These are phyloP conservation scores for Lepidurus packardi DNA, from an alignment of 1,140 invertebrate species.

Conservation along the genomic window DNA sequence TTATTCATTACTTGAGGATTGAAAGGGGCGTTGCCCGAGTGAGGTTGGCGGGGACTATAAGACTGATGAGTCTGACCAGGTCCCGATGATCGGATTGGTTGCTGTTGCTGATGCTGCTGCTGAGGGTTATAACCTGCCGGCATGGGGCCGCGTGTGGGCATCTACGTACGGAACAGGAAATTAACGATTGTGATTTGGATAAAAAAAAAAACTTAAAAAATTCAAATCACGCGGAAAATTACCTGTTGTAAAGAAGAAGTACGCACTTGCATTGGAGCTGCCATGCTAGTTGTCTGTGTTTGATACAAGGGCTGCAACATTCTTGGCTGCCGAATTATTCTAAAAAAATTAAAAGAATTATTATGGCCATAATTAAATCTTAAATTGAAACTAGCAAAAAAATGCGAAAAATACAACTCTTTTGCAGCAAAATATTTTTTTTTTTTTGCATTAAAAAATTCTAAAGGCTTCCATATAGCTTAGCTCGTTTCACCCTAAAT, in stretches of 20 bases:
- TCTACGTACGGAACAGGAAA: neutral
- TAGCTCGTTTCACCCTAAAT: no score
- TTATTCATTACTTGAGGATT: neutral
- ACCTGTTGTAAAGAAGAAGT: neutral
- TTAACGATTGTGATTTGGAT: no score
- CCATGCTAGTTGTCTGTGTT: neutral
- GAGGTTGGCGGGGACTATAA: slow-evolving; percentile 34
- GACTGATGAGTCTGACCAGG: slow-evolving; percentile 29
- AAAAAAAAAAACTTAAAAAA: no score
- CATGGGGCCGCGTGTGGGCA: slow-evolving; percentile 31
- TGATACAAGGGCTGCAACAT: slow-evolving; percentile 11
- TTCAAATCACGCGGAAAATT: neutral
- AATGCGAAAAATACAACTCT: no score
- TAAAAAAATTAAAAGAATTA: neutral
- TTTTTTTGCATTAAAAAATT: no score
- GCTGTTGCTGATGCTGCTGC: slow-evolving; percentile 39
- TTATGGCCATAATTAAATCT: neutral
- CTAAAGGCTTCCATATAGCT: no score
- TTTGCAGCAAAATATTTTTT: no score
- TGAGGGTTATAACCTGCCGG: slow-evolving; percentile 39
- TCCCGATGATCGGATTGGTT: slow-evolving; percentile 35
- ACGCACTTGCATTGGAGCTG: neutral
- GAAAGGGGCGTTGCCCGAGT: neutral
- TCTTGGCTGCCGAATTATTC: neutral
- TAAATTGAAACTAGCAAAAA: neutral